phyloP scores from a whole-genome alignment of 2,888 invertebrate genomes.

The Ophion ellenae region DNA sequence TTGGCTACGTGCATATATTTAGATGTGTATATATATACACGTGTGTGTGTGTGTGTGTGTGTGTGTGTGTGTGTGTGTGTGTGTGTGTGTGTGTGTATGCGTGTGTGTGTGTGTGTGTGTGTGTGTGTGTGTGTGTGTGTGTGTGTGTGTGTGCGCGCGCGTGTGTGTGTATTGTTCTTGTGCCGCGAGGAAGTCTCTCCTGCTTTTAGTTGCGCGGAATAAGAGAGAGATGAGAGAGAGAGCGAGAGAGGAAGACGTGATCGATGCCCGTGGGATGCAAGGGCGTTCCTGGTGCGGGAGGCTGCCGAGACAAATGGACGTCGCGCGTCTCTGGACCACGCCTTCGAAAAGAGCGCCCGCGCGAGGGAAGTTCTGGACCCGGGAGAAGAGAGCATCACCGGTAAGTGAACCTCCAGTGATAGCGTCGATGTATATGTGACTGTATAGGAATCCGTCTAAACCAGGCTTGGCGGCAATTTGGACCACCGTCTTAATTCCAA shows the following conservation, averaged over 20 bases:
- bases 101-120: too few species aligned
- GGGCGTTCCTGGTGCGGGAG: constrained; percentile 84
- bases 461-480: constrained; percentile 18
- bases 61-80: too few species aligned
- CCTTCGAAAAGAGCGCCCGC: constrained; percentile 69
- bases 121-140: too few species aligned
- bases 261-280: constrained; percentile 84
- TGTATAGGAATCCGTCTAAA: constrained; percentile 27
- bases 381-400: constrained; percentile 63
- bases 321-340: constrained; percentile 84
- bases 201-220: too few species aligned
- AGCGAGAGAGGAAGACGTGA: constrained; percentile 81
- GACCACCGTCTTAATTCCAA: neutral
- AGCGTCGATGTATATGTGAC: constrained; percentile 33
- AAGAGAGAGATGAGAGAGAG: neutral
- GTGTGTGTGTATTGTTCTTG: too few species aligned
- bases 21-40: too few species aligned
- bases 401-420: constrained; percentile 62
- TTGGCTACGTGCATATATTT: too few species aligned
- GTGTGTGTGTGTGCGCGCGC: too few species aligned
- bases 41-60: too few species aligned
- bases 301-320: constrained; percentile 84
- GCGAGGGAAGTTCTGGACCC: constrained; percentile 74
- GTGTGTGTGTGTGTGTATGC: too few species aligned
- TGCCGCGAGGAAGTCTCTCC: constrained; percentile 18